These are phyloP conservation scores for Danionella dracula DNA, from an alignment of 2,797 vertebrate species.

Conservation along the genomic window DNA sequence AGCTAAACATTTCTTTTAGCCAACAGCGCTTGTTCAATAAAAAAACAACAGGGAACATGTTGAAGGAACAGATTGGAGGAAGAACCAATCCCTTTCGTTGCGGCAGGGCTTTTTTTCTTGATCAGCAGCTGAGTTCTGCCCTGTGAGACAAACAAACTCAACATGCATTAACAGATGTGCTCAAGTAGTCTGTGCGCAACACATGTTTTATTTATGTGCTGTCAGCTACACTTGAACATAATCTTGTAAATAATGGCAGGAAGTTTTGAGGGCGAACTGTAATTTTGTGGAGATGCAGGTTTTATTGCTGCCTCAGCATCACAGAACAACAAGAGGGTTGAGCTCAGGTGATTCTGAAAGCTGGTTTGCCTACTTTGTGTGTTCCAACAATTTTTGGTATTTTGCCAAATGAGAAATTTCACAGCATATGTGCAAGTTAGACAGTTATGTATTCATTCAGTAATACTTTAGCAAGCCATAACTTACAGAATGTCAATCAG, in stretches of 20 bases:
- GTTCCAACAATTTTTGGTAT: too few species aligned
- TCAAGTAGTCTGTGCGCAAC: conserved; percentile 63
- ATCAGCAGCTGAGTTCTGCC: conserved; percentile 11
- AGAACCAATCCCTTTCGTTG: not conserved
- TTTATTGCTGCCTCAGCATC: conserved; percentile 47
- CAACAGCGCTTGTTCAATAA: conserved; percentile 3
- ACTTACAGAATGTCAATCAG: too few species aligned
- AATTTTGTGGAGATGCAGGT: conserved; percentile 56
- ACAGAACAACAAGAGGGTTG: not conserved
- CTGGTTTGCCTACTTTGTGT: too few species aligned
- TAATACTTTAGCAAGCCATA: too few species aligned
- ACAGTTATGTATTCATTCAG: too few species aligned
- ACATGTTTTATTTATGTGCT: conserved; percentile 65
- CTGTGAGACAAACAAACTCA: conserved; percentile 16
- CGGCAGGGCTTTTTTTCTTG: conserved; percentile 15
- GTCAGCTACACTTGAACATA: conserved; percentile 55
- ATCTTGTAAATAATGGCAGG: conserved; percentile 62
- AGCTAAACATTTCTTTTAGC: conserved; percentile 11
- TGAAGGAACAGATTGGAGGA: conserved; percentile 2
- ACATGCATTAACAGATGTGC: conserved; percentile 51
- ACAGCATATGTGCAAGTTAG: too few species aligned
- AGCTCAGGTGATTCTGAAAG: not conserved
- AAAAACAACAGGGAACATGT: conserved; percentile 4
- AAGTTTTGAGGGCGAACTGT: conserved; percentile 68
- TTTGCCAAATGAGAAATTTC: too few species aligned